phyloP scores from a whole-genome alignment of 2,888 invertebrate species.

The Patella pellucida region DNA sequence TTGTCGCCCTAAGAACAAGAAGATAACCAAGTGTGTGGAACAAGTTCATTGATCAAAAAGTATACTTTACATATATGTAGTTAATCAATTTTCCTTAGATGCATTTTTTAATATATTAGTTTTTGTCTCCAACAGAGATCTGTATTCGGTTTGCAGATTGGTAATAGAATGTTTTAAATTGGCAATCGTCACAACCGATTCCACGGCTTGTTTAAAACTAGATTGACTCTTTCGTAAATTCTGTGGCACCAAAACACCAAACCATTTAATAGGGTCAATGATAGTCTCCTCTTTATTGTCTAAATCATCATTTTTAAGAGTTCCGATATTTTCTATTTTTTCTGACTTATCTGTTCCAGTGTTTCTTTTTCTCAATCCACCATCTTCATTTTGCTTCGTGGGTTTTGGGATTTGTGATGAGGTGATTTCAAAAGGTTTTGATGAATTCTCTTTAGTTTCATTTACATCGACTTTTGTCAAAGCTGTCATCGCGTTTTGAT shows the following conservation, averaged over 20 bases:
- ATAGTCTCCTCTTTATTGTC: background rate
- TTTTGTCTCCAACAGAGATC: slow-evolving; percentile 9
- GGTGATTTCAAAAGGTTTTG: slow-evolving; percentile 13
- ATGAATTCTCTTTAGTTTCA: slow-evolving; percentile 16
- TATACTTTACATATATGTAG: background rate
- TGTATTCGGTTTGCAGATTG: slow-evolving; percentile 3
- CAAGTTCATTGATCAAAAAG: background rate
- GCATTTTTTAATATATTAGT: background rate
- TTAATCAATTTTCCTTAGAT: too few species aligned
- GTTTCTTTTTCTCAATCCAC: slow-evolving; percentile 31
- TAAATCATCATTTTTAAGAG: slow-evolving; percentile 18
- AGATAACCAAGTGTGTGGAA: background rate
- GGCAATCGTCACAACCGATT: slow-evolving; percentile 39
- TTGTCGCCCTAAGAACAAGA: too few species aligned
- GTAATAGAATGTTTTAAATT: slow-evolving; percentile 27
- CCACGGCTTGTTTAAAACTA: slow-evolving; percentile 77
- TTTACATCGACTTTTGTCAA: slow-evolving; percentile 33
- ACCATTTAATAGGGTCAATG: slow-evolving; percentile 84
- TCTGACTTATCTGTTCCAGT: slow-evolving; percentile 14
- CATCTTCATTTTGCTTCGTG: background rate
- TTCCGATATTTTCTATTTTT: slow-evolving; percentile 19
- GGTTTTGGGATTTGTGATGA: slow-evolving; percentile 11
- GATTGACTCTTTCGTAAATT: slow-evolving; percentile 82
- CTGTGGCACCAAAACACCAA: slow-evolving; percentile 87
- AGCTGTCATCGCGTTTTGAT: slow-evolving; percentile 50